phyloP scores from a whole-genome alignment of 2,113 vertebrate species.

The Hippotragus niger region DNA sequence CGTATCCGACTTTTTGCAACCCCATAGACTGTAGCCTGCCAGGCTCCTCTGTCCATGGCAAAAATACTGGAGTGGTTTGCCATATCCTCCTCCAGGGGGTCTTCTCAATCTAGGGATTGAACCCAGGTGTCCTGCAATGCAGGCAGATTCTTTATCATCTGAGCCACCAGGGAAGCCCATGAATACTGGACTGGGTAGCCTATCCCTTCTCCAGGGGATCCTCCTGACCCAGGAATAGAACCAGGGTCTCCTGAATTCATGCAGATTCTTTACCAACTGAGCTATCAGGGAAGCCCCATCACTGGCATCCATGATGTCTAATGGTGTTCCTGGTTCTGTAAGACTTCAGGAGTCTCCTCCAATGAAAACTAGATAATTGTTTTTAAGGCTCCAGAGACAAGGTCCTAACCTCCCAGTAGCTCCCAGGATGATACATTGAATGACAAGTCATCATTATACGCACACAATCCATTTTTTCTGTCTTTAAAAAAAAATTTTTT shows the following conservation, averaged over 20 bases:
- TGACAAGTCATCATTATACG: not conserved
- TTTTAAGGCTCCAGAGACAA: not conserved
- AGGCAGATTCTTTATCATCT: not conserved
- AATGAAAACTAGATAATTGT: not conserved
- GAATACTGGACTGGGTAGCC: not conserved
- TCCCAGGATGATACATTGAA: not conserved
- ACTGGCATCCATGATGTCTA: not conserved
- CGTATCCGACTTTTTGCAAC: accelerated
- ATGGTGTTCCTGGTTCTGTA: not conserved
- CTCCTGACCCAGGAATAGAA: not conserved
- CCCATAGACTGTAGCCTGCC: not conserved
- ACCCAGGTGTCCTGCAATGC: not conserved
- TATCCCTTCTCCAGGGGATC: not conserved
- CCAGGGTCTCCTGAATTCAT: not conserved
- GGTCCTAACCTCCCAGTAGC: not conserved
- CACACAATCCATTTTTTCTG: not conserved
- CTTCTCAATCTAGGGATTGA: not conserved
- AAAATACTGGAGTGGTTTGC: not conserved
- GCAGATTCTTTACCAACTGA: not conserved
- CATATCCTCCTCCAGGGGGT: not conserved
- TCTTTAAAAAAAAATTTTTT: not conserved
- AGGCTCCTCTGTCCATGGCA: not conserved
- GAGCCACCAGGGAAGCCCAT: not conserved
- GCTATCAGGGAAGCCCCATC: not conserved
- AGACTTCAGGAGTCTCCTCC: not conserved